Evolutionary conservation across 2,888 invertebrate genomes (phyloP), one percentile per base, ranked within the genome.

Genomic region (Myopa testacea): DNA sequence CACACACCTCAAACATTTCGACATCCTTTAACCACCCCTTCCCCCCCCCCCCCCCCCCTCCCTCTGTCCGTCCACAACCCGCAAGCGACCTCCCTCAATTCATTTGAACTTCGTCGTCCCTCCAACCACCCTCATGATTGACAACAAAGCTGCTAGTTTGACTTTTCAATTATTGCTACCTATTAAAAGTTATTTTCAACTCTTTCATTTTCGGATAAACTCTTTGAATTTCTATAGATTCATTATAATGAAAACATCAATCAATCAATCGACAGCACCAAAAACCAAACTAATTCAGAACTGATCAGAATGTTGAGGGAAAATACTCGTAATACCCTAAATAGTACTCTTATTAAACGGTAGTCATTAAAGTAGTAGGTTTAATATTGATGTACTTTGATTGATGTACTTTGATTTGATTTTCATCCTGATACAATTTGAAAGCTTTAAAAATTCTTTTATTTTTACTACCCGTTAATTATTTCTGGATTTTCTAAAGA

Each of bases 111-210:
- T 62, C 62, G 19, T 62, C 62, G 14, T 60, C 62, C 62, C 26
- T 60, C 60, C 60, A 19, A 4, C 62, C 62, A 62, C 19, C 62
- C n/a, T 50, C 70, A 26, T 69, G 45, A 70, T 70, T 50, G 67
- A 40, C 55, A 70, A 34, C 19, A 45, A 19, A 55, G 68, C 26
- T 40, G 55, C 38, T 37, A 10, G 34, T 67, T 14, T 67, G 14
- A 67, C 67, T 40, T 67, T 67, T 67, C 67, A 67, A 67, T 67
- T 67, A 67, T 67, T n/a, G 67, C 34, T 38, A 67, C 34, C 45
- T 45, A 45, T 45, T 45, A 45, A 45, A 67, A 67, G 67, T 67
- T 67, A 38, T 38, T 67, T 6, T 14, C 55, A 55, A 67, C 16
- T 67, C 67, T 16, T 67, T 40, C 40, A n/a, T 10, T 67, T 60